Base-by-base conservation (phyloP, 2,113 vertebrate genomes). In the Passer domesticus region DNA sequence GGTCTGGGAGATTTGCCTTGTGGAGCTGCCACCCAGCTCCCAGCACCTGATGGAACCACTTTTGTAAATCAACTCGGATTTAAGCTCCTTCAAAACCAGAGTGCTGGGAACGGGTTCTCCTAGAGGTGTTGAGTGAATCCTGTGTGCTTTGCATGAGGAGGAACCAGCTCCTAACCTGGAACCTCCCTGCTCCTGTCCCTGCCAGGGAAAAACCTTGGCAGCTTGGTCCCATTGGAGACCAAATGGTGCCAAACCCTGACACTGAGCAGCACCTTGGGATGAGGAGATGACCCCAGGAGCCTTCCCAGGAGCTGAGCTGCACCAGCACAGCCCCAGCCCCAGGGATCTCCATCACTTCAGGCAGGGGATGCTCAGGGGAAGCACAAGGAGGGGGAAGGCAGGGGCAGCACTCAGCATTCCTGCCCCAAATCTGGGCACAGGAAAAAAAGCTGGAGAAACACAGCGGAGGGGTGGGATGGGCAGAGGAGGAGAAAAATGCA, bases 251-350 rank as follows among this genome's bases (percentile, higher is more conserved):
- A 73, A 93, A 80, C 5, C 31, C 68, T 28, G 23, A 13, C 0
- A 2, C 70, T 73, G 67, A 44, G 2, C 63, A 66, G 53, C 31
- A 49, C 12, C 52, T 35, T 5, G 43, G 30, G 46, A 6, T 16
- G 69, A 78, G 73, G 19, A 74, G 16, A 23, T 3, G 20, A 31
- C 12, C 60, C 39, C 8, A 3, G 3, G 47, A 33, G 39, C 62
- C 30, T 2, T 3, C 17, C 49, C 0, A 0, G 25, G 44, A 72
- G 18, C 35, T 0, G 1, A 37, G 20, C 69, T 59, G 66, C 3
- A 3, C 9, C 85, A 75, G 72, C 30, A 68, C 1, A 5, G 75
- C 58, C 56, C 50, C 56, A 43, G 82, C 44, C 66, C 17, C 20
- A 6, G 0, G 6, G 76, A 94, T 92, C 92, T 96, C 92, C 49